Conservation (phyloP, 2,113 vertebrate species). For the Vanacampus margaritifer region DNA sequence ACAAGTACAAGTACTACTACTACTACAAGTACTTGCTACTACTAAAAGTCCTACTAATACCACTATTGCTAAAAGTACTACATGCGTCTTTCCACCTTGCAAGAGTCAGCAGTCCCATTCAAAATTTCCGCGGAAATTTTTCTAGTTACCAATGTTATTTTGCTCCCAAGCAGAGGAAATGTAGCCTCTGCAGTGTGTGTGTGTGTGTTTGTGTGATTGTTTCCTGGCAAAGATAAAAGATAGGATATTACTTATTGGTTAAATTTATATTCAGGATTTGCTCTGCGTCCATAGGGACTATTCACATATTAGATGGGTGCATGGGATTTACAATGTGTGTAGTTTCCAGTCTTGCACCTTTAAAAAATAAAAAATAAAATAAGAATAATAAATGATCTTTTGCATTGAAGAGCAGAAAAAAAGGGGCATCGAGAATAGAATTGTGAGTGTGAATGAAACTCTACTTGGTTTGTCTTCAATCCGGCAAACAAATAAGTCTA, state of each 20-base stretch:
- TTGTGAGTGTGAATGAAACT: neutral
- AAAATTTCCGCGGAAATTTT: no score
- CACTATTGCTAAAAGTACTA: no score
- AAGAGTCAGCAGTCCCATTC: no score
- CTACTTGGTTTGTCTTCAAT: neutral
- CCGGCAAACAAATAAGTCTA: neutral
- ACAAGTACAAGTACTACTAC: no score
- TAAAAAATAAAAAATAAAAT: no score
- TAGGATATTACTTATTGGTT: constrained; percentile 4
- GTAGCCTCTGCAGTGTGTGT: constrained; percentile 15
- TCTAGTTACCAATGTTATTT: constrained; percentile 40
- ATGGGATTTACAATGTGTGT: neutral
- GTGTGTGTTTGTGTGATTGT: neutral
- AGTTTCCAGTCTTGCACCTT: neutral
- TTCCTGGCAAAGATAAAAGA: no score
- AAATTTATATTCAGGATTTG: neutral
- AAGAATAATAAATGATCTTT: neutral
- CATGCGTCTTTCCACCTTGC: no score
- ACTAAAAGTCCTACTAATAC: no score
- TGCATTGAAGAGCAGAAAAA: neutral
- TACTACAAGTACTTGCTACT: no score
- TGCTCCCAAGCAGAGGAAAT: constrained; percentile 31
- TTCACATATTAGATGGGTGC: neutral
- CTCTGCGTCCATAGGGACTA: neutral
- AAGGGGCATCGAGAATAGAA: neutral